Conservation (phyloP, 2,888 invertebrate species). For the Drosophila fungiperda region DNA sequence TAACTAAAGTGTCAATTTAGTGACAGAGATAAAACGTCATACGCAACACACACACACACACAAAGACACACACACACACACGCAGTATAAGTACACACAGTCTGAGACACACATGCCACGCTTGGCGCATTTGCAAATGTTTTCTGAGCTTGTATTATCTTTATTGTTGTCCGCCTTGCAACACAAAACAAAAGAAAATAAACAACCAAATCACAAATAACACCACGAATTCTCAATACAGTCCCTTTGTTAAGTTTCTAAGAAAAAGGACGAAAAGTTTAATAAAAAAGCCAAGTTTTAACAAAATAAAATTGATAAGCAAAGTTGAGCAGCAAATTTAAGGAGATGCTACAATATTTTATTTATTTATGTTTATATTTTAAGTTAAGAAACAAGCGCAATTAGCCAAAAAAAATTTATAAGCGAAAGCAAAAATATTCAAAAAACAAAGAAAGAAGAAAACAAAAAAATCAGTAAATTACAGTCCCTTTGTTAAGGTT, state of each 20-base stretch:
- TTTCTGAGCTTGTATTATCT: conserved; percentile 22
- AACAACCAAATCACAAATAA: neutral
- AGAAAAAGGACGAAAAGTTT: neutral
- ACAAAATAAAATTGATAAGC: neutral
- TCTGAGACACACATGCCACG: conserved; percentile 1
- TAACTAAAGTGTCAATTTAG: conserved; percentile 85
- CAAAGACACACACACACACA: conserved; percentile 11
- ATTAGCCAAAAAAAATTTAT: neutral
- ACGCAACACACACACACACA: conserved; percentile 45
- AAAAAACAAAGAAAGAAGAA: neutral
- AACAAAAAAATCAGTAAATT: neutral
- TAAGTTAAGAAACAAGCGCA: neutral
- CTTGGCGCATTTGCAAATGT: conserved; percentile 28
- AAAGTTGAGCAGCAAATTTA: neutral
- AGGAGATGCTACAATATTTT: neutral
- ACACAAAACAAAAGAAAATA: conserved; percentile 33
- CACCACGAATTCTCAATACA: conserved; percentile 19
- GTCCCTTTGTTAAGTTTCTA: neutral
- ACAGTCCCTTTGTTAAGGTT: too few relatives aligned
- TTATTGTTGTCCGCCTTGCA: conserved; percentile 41
- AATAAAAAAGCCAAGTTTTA: too few relatives aligned
- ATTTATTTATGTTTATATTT: neutral
- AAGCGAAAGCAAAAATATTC: neutral
- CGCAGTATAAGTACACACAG: neutral
- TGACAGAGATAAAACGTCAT: conserved; percentile 83